Percentiles rank a stretch among this genome's conserved stretches.
These are phyloP conservation scores for Pectinophora gossypiella DNA, from an alignment of 1,140 invertebrate species.

Conservation along the genomic window DNA sequence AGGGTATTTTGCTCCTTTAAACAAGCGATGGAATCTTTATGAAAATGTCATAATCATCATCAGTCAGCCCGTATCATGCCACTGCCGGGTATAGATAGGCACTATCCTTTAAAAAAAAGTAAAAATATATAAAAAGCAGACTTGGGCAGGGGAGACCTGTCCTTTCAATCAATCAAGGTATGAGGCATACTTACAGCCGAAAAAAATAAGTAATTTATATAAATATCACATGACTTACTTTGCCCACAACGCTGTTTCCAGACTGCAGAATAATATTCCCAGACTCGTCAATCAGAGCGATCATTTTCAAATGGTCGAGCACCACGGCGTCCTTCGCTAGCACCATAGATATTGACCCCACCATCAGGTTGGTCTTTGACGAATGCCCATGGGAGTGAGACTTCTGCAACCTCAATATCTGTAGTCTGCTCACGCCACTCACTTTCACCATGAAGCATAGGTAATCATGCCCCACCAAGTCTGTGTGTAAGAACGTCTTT, in stretches of 20 bases:
- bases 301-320: conserved; percentile 86
- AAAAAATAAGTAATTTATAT: too few species aligned
- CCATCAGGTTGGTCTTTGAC: conserved; percentile 78
- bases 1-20: too few species aligned
- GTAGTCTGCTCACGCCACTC: conserved; percentile 78
- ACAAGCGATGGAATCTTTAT: too few species aligned
- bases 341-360: conserved; percentile 84
- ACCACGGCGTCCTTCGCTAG: conserved; percentile 89
- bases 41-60: too few species aligned
- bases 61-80: too few species aligned
- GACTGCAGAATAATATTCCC: conserved; percentile 91
- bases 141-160: too few species aligned
- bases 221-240: conserved; percentile 72
- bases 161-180: too few species aligned
- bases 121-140: too few species aligned
- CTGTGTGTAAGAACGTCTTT: conserved; percentile 88
- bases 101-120: too few species aligned
- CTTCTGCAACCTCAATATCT: conserved; percentile 85
- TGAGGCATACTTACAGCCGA: too few species aligned
- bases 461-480: conserved; percentile 89
- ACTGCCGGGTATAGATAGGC: too few species aligned
- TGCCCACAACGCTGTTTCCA: conserved; percentile 87
- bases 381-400: conserved; percentile 77
- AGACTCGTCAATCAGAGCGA: conserved; percentile 86
- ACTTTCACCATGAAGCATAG: conserved; percentile 86